These are phyloP conservation scores for Antechinus stuartii DNA, from an alignment of 2,113 vertebrate species.

Conservation along the genomic window DNA sequence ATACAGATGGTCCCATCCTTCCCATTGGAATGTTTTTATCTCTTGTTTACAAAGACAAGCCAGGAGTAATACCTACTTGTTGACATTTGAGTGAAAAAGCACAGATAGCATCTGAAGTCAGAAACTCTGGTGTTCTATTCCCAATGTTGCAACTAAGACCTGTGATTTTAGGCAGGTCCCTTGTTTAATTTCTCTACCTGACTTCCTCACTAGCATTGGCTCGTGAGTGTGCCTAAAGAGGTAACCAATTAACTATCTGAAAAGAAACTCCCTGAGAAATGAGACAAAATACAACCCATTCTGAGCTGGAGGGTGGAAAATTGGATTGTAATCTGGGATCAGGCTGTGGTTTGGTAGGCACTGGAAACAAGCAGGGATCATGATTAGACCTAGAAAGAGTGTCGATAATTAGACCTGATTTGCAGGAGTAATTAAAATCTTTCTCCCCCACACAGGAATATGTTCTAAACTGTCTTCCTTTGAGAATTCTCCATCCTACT, in stretches of 20 bases:
- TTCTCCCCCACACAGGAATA: neutral
- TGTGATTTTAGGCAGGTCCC: neutral
- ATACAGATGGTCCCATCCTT: neutral
- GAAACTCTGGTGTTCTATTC: neutral
- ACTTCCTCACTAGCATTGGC: neutral
- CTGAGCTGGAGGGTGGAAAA: neutral
- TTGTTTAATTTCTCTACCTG: neutral
- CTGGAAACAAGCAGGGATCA: neutral
- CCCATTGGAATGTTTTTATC: neutral
- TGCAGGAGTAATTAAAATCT: neutral
- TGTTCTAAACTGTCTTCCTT: conserved; percentile 23
- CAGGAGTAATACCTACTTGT: neutral
- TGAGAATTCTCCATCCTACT: neutral
- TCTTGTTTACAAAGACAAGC: neutral
- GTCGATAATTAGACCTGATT: neutral
- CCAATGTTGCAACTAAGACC: neutral
- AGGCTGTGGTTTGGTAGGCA: neutral
- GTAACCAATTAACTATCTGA: neutral
- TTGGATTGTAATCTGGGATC: neutral
- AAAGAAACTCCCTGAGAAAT: neutral
- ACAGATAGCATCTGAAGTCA: neutral
- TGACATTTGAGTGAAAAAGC: neutral
- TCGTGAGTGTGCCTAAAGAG: neutral
- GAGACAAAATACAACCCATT: neutral
- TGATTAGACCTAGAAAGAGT: neutral